Conservation (phyloP, 1,140 invertebrate genomes). For the Diabrotica undecimpunctata region DNA sequence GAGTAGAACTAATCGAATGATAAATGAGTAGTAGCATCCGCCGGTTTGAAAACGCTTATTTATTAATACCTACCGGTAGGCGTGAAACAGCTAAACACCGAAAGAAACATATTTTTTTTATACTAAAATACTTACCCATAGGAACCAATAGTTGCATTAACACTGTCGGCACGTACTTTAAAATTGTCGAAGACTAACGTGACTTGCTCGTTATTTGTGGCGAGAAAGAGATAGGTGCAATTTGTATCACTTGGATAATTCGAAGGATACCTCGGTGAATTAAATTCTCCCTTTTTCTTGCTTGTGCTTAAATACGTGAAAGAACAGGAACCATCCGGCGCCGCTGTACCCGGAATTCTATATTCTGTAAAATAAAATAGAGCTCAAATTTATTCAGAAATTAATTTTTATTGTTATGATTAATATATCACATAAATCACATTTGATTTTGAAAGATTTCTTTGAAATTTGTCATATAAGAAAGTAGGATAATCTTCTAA, state of each 20-base stretch:
- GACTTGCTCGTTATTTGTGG: slow-evolving; percentile 84
- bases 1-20: no score
- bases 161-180: slow-evolving; percentile 70
- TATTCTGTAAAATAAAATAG: slow-evolving; percentile 62
- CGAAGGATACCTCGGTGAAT: slow-evolving; percentile 91
- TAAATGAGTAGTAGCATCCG: no score
- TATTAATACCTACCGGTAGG: no score
- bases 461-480: no score
- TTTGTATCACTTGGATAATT: slow-evolving; percentile 92
- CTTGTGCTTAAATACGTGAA: slow-evolving; percentile 87
- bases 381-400: not conserved
- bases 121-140: slow-evolving; percentile 54
- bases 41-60: no score
- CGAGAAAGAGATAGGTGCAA: slow-evolving; percentile 87
- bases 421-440: no score
- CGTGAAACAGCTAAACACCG: no score
- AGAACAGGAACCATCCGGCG: slow-evolving; percentile 82
- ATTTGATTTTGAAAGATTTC: no score
- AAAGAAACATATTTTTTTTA: no score
- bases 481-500: no score
- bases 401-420: no score
- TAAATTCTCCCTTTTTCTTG: slow-evolving; percentile 85
- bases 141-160: slow-evolving; percentile 57
- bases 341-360: slow-evolving; percentile 89
- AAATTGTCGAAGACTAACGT: slow-evolving; percentile 91